phyloP scores from a whole-genome alignment of 2,888 invertebrate genomes.

The Terebella lapidaria region DNA sequence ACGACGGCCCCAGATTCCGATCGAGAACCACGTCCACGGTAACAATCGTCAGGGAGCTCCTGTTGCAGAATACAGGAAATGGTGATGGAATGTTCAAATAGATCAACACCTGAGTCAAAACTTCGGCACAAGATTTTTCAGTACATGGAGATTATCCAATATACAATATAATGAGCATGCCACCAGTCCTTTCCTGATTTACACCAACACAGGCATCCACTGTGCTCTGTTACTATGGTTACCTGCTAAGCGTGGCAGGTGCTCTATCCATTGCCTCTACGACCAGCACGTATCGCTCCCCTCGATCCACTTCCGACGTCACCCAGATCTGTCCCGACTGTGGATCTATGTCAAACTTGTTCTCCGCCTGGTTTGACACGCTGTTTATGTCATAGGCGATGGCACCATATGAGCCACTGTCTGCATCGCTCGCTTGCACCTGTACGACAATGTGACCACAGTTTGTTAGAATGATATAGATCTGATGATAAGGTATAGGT shows the following conservation, averaged over 20 bases:
- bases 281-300: conserved; percentile 28
- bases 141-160: conserved; percentile 2
- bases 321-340: conserved; percentile 23
- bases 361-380: conserved; percentile 28
- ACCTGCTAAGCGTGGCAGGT: neutral
- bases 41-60: conserved; percentile 18
- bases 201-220: neutral
- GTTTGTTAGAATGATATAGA: neutral
- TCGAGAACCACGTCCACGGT: conserved; percentile 27
- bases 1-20: conserved; percentile 30
- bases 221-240: neutral
- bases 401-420: conserved; percentile 27
- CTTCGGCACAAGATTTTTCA: too few species aligned
- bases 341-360: conserved; percentile 26
- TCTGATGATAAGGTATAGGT: neutral
- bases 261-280: conserved; percentile 33
- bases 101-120: too few species aligned
- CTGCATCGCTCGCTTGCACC: conserved; percentile 31
- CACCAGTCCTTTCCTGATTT: conserved; percentile 1
- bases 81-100: too few species aligned
- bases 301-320: conserved; percentile 26
- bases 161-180: conserved; percentile 1
- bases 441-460: too few species aligned
- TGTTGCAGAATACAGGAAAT: too few species aligned
- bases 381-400: conserved; percentile 30